These are phyloP conservation scores for Gastrophysa polygoni DNA, from an alignment of 2,888 invertebrate species.

Conservation along the genomic window DNA sequence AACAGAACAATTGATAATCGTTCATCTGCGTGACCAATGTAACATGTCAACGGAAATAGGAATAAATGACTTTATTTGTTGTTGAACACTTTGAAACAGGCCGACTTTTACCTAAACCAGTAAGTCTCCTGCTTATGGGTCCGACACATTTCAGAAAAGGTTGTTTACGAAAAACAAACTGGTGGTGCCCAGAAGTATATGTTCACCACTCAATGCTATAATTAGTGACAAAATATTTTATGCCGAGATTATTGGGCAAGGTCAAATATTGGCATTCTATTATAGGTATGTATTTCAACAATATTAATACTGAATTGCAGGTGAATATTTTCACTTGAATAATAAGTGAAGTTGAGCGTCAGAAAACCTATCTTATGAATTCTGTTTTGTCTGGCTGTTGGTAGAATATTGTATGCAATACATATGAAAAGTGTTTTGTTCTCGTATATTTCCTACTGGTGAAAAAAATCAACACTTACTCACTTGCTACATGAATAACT, in stretches of 20 bases:
- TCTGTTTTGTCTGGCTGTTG: too few species aligned
- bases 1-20: constrained; percentile 38
- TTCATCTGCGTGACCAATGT: constrained; percentile 49
- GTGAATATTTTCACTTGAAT: too few species aligned
- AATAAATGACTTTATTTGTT: constrained; percentile 50
- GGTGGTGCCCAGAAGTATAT: not conserved
- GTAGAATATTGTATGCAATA: too few species aligned
- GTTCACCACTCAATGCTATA: not conserved
- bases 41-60: constrained; percentile 47
- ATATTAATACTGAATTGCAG: too few species aligned
- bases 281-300: too few species aligned
- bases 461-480: too few species aligned
- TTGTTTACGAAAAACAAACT: constrained; percentile 1
- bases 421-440: too few species aligned
- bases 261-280: not conserved
- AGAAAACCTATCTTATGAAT: too few species aligned
- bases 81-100: constrained; percentile 47
- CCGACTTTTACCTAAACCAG: constrained; percentile 35
- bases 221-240: not conserved
- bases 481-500: too few species aligned
- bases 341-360: too few species aligned
- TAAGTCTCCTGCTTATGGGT: constrained; percentile 8
- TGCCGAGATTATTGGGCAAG: not conserved
- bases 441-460: too few species aligned
- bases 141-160: not conserved